A percentile compares a stretch with the other conserved stretches of the same genome.
Conservation (phyloP, 1,140 invertebrate genomes). For the Penaeus indicus region DNA sequence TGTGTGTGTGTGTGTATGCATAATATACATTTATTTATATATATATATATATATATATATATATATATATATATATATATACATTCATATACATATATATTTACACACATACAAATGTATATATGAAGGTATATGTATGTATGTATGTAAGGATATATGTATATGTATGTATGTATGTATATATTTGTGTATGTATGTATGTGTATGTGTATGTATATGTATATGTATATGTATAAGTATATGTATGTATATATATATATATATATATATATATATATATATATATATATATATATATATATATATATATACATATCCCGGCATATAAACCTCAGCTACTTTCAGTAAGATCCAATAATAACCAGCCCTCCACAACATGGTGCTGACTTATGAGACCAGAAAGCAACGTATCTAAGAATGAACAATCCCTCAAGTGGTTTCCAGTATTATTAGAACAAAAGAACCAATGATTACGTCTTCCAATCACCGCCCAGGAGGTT, state of each 20-base stretch:
- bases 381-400: too few relatives aligned
- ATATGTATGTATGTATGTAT: neutral
- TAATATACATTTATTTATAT: too few relatives aligned
- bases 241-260: neutral
- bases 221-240: neutral
- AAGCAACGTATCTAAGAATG: too few relatives aligned
- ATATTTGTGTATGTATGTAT: neutral
- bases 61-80: neutral
- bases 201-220: neutral
- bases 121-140: neutral
- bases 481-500: too few relatives aligned
- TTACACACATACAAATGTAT: neutral
- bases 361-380: neutral
- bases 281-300: constrained; percentile 17
- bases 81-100: neutral
- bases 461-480: too few relatives aligned
- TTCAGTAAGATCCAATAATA: neutral
- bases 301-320: neutral
- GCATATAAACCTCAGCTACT: neutral
- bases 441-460: too few relatives aligned
- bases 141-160: neutral
- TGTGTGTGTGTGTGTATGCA: too few relatives aligned
- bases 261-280: constrained; percentile 30
- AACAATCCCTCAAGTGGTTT: too few relatives aligned
- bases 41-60: too few relatives aligned